Conservation (phyloP, 2,113 vertebrate genomes). For the Chitala chitala region DNA sequence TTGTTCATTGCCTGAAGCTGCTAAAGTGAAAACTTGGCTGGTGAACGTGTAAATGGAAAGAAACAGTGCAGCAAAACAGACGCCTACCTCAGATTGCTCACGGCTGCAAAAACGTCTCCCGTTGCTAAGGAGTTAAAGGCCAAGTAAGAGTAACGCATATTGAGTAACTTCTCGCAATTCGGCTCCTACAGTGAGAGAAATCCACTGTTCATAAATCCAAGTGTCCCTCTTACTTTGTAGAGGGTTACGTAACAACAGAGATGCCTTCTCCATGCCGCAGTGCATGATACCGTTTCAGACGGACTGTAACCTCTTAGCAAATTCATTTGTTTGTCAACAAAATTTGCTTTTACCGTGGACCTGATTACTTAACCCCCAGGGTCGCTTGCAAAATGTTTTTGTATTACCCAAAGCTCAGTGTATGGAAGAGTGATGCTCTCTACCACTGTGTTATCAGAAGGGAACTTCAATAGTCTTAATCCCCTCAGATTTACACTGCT, state of each 20-base stretch:
- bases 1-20: neutral
- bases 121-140: conserved; percentile 27
- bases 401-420: neutral
- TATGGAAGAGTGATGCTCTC: conserved; percentile 6
- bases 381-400: neutral
- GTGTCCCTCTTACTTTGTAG: conserved; percentile 18
- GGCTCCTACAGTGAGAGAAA: conserved; percentile 19
- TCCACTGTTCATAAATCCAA: conserved; percentile 22
- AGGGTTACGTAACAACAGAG: conserved; percentile 20
- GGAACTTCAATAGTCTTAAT: conserved; percentile 23
- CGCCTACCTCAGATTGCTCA: conserved; percentile 25
- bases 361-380: neutral
- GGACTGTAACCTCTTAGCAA: neutral
- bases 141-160: conserved; percentile 17
- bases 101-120: conserved; percentile 25
- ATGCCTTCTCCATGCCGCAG: neutral
- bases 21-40: conserved; percentile 6
- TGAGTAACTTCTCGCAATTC: conserved; percentile 13
- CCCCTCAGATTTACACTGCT: conserved; percentile 19
- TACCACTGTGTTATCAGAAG: conserved; percentile 22
- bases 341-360: neutral
- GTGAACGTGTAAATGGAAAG: conserved; percentile 20
- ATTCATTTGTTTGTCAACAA: neutral
- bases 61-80: conserved; percentile 9
- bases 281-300: neutral